phyloP scores from a whole-genome alignment of 2,888 invertebrate genomes.

The Ophion obscuratus region DNA sequence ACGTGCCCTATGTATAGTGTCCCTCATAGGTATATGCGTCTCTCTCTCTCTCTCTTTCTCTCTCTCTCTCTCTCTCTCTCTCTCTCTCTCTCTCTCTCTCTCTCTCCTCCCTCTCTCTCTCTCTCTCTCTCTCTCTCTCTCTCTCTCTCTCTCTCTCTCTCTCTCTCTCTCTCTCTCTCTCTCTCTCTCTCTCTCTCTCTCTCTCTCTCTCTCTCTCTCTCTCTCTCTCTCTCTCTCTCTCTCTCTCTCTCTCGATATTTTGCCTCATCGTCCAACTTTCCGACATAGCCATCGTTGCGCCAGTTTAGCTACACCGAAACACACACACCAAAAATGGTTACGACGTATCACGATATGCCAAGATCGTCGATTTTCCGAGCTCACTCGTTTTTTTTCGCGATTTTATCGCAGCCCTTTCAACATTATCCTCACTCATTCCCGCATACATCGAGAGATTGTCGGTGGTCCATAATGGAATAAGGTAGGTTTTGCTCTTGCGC shows the following conservation, averaged over 20 bases:
- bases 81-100: slow-evolving; percentile 27
- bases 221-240: slow-evolving; percentile 22
- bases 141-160: slow-evolving; percentile 34
- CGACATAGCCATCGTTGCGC: slow-evolving; percentile 32
- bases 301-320: slow-evolving; percentile 11
- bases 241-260: slow-evolving; percentile 34
- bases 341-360: background rate
- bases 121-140: slow-evolving; percentile 27
- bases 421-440: slow-evolving; percentile 9
- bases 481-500: slow-evolving; percentile 70
- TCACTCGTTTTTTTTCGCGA: slow-evolving; percentile 18
- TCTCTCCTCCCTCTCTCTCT: slow-evolving; percentile 4
- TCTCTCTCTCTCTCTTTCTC: slow-evolving; percentile 22
- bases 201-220: slow-evolving; percentile 4
- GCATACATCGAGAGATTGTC: slow-evolving; percentile 50
- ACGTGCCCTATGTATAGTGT: slow-evolving; percentile 66
- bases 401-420: slow-evolving; percentile 11
- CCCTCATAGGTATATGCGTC: slow-evolving; percentile 65
- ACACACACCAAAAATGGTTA: background rate
- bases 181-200: slow-evolving; percentile 38
- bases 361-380: background rate
- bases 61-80: slow-evolving; percentile 10
- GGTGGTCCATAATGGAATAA: slow-evolving; percentile 61
- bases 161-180: slow-evolving; percentile 7
- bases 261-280: slow-evolving; percentile 60